Base-by-base conservation (phyloP, 2,797 vertebrate species). In the Hoplostethus atlanticus region DNA sequence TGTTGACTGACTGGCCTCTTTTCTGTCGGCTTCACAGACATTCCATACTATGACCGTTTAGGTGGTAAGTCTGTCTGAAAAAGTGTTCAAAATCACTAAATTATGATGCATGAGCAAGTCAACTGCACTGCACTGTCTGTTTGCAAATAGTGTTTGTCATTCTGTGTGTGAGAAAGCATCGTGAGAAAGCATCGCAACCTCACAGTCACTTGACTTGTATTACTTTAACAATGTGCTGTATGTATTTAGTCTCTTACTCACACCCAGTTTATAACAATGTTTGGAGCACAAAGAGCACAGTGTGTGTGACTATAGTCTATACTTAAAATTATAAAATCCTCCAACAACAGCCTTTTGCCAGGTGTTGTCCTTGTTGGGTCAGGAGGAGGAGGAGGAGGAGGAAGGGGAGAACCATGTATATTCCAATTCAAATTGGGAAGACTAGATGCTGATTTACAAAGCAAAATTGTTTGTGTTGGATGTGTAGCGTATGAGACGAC, bases 1-100 rank as follows among this genome's bases (percentile, higher is more conserved):
- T 50, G 50, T 72, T 68, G 72, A 81, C 81, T 92, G 74, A 92
- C 84, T 72, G 81, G 67, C 78, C 51, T 87, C 84, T 91, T 85
- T 89, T 93, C 81, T 80, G 91, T 94, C 80, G 88, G 55, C 89
- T 95, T 94, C 87, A 91, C 89, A 96, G 95, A 92, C 66, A 93
- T 95, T 92, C 93, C 94, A 76, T 93, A 87, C 88, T 93, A 86
- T 91, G 94, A 95, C 92, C 92, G 86, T 91, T 64, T 93, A 84
- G 93, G 86, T 85, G 95, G 95, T 96, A 94, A 95, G 95, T 96
- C 44, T 68, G 38, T 77, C 62, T 76, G 50, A 64, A 64, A 77
- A 47, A 5, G 47, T 65, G 64, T 76, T 53, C 11, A 68, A 42
- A 64, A 58, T 74, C 75, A 79, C 64, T 38, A 40, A 40, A 30